Percentiles rank a stretch among this genome's conserved stretches.
Evolutionary conservation across 2,888 invertebrate species (phyloP).

Genomic region (Agrotis clavis): DNA sequence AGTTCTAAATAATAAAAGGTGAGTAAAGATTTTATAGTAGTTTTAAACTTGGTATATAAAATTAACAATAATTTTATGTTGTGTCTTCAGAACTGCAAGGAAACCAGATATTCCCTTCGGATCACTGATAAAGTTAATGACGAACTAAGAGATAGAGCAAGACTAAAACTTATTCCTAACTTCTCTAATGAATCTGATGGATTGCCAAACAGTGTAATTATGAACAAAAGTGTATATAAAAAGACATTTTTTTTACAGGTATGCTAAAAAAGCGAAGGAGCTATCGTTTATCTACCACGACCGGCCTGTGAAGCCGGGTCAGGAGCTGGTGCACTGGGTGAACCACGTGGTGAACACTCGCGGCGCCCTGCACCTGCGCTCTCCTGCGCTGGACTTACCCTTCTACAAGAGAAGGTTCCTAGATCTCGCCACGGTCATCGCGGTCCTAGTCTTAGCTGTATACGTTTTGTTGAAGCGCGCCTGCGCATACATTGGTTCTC

Average conservation of each 20-base stretch:
- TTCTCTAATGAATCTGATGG: too few species aligned
- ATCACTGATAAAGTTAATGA: too few species aligned
- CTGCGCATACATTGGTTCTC: conserved; percentile 4
- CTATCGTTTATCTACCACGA: conserved; percentile 66
- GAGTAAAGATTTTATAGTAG: conserved; percentile 27
- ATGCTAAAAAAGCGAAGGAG: conserved; percentile 59
- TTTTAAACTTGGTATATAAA: too few species aligned
- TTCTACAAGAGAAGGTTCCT: conserved; percentile 73
- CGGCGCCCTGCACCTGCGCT: conserved; percentile 86
- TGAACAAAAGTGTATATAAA: too few species aligned
- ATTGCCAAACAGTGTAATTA: too few species aligned
- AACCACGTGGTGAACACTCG: conserved; percentile 91
- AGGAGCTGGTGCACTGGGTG: conserved; percentile 92
- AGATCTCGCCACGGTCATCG: conserved; percentile 53
- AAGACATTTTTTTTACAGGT: conserved; percentile 60
- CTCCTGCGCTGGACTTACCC: conserved; percentile 62
- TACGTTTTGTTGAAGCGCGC: conserved; percentile 25
- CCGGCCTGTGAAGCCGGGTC: conserved; percentile 89
- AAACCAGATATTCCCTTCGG: too few species aligned
- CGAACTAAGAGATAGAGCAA: too few species aligned
- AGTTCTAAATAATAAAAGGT: conserved; percentile 66
- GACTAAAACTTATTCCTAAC: too few species aligned
- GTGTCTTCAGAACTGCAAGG: too few species aligned
- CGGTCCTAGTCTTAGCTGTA: conserved; percentile 5
- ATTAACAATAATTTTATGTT: too few species aligned